Evolutionary conservation across 2,888 invertebrate species (phyloP), one percentile per base, ranked within the genome.

Genomic region (Endotricha flammealis): DNA sequence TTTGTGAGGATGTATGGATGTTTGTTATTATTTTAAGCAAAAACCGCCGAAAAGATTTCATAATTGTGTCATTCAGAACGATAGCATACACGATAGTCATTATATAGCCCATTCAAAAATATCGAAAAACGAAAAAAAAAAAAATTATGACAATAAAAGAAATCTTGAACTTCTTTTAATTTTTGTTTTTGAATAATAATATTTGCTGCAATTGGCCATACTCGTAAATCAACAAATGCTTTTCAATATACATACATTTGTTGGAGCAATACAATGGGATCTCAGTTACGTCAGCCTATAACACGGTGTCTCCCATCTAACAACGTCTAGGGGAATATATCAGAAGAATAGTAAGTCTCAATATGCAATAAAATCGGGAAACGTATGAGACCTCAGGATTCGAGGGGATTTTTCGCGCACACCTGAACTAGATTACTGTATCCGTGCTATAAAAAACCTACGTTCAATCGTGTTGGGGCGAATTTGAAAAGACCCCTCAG

Each of bases 381-480:
- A 76, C 66, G 76, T 75, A 78, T 70, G 70, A 68, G 77, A 76
- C 75, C 77, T 78, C 73, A 75, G 70, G n/a, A 70, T 69, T 60
- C 66, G 64, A 50, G 64, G 64, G 77, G 75, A 79, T 77, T 65
- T 80, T 71, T 71, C 74, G 60, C 69, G 72, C 73, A 68, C 83
- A 82, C 85, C 85, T 83, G 85, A 79, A 80, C 76, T 72, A 74
- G 73, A 85, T 81, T 82, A 83, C 78, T 69, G 76, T 78, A 76
- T 75, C 75, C 71, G 51, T 44, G 64, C 73, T 72, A 75, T 78
- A 78, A 80, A 77, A 81, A 73, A 71, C 64, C 63, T 70, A 57
- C 69, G 67, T 69, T 68, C 72, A 71, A 77, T 77, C 71, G 74
- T 60, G 64, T 62, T 68, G 73, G 72, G 74, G 74, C 45, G 70